Evolutionary conservation across 2,113 vertebrate genomes (phyloP).

Genomic region (Machaerirhynchus nigripectus): DNA sequence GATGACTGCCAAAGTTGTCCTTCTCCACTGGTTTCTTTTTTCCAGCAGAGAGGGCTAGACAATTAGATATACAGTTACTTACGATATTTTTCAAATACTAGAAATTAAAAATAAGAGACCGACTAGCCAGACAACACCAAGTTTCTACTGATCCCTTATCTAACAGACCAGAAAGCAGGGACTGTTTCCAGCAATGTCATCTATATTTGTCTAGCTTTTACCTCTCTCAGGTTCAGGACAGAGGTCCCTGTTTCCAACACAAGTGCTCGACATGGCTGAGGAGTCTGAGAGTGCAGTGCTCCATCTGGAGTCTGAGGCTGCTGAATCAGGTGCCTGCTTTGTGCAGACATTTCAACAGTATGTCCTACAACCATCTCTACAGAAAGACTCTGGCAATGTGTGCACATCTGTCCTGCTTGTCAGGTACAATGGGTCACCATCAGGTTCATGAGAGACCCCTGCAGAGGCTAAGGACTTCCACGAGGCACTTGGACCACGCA

Average conservation of each 20-base stretch:
- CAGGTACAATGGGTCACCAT: background rate
- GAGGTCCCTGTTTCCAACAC: background rate
- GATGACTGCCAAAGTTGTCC: background rate
- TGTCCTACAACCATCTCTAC: background rate
- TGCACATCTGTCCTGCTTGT: rapidly evolving
- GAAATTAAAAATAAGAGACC: background rate
- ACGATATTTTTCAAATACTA: background rate
- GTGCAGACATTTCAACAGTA: background rate
- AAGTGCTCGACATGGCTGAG: background rate
- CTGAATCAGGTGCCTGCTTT: background rate
- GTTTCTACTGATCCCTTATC: background rate
- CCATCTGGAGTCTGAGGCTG: background rate
- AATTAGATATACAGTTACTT: background rate
- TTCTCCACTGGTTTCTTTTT: background rate
- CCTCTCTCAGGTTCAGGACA: background rate
- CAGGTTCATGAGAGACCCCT: background rate
- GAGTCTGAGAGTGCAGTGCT: background rate
- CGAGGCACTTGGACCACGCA: rapidly evolving
- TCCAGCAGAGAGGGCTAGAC: background rate
- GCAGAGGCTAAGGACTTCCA: background rate
- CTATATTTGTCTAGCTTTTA: background rate
- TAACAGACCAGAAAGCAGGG: background rate
- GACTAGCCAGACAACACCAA: background rate
- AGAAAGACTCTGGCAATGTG: background rate
- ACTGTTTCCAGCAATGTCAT: background rate